Base-by-base conservation (phyloP, 1,140 invertebrate species). In the Panagrolaimus sp. region DNA sequence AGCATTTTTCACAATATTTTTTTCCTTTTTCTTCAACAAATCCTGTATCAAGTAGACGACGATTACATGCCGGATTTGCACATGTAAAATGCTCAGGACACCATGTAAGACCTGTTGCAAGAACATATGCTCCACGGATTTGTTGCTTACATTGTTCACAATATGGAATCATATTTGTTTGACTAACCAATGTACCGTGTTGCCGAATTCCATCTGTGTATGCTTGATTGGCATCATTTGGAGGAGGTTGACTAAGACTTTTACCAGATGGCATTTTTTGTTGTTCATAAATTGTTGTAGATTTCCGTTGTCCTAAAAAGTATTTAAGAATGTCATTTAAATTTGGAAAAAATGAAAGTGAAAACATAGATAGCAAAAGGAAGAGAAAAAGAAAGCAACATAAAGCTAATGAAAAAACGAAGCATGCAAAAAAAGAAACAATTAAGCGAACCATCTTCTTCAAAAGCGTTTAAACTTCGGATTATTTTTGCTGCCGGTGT, bases 51-150 rank as follows among this genome's bases (percentile, higher is more conserved):
- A 96, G 90, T 68, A 99, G 87, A 15, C 89, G 90, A 67, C 91
- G 89, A 76, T 88, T 88, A 85, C 96, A 98, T 72, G 90, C 89
- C 7, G 88, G 87, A 76, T 95, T 96, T 43, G 91, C 90, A 85
- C 96, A 99, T 43, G 92, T 88, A 84, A 99, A 99, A 85, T 98
- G 95, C 75, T 97, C 92, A 0, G 95, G 95, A 83, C 96, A 99
- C 94, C 94, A 99, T 72, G 94, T 96, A 82, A 94, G 93, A 62
- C 94, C 94, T 81, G 96, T 85, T 38, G 96, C 96, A 65, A 93
- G 91, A 70, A 99, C 94, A 85, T 98, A 98, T 63, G 96, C 95
- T 73, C 96, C 96, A 85, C 32, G 71, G 55, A 75, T 74, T 62
- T 71, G 70, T 17, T 71, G 63, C 44, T 77, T 72, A 46, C 76